A percentile compares a stretch with the other conserved stretches of the same genome.
Evolutionary conservation across 2,113 vertebrate species (phyloP).

Genomic region (Dasypus novemcinctus): DNA sequence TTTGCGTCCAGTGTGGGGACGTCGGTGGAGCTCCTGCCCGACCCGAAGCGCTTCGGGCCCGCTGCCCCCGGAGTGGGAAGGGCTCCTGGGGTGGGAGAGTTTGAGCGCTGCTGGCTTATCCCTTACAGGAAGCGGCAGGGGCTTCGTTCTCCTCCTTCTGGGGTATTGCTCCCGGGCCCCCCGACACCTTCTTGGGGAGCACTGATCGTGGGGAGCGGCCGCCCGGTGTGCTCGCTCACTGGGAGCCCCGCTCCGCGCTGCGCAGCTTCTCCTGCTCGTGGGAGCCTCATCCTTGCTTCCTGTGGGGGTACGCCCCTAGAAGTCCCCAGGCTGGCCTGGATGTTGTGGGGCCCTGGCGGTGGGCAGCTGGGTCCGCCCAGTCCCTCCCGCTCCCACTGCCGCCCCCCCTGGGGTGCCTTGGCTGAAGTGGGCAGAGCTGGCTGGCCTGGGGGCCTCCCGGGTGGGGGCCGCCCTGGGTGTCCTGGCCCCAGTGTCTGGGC

Average conservation of each 20-base stretch:
- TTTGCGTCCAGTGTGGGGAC: background rate
- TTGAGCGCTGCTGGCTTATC: too few relatives aligned
- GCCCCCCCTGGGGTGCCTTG: too few relatives aligned
- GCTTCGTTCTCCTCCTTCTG: background rate
- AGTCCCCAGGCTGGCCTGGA: background rate
- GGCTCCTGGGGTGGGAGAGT: background rate
- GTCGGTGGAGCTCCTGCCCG: accelerated
- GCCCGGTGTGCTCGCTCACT: accelerated
- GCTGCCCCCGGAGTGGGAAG: accelerated
- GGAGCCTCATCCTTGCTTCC: too few relatives aligned
- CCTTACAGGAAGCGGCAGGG: accelerated
- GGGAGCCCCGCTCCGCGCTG: accelerated
- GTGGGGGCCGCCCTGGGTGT: background rate
- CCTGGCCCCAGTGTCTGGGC: background rate
- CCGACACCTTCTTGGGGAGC: background rate
- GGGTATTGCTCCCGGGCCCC: background rate
- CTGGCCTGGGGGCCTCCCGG: too few relatives aligned
- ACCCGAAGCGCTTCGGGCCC: accelerated
- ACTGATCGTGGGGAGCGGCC: accelerated
- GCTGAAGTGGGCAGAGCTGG: too few relatives aligned
- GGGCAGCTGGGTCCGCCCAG: background rate
- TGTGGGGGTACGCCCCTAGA: too few relatives aligned
- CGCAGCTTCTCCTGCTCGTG: accelerated
- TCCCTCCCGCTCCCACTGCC: accelerated
- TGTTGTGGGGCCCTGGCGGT: too few relatives aligned